A percentile compares a stretch with the other conserved stretches of the same genome.
phyloP scores from a whole-genome alignment of 2,113 vertebrate species.

The Ammodytes dubius region DNA sequence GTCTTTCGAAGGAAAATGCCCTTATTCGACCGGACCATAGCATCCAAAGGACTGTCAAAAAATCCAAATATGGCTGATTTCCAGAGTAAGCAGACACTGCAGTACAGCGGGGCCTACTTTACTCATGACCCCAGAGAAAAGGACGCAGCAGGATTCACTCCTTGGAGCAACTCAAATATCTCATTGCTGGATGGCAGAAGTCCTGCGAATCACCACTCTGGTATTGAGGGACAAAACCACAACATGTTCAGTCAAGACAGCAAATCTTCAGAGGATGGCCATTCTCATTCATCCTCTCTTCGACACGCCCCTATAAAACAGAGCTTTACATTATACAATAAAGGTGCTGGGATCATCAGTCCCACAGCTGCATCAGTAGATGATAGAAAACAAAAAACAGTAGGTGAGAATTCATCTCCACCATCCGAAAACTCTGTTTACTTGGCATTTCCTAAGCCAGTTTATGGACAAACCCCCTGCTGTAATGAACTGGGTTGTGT shows the following conservation, averaged over 20 bases:
- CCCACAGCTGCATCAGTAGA: conserved; percentile 63
- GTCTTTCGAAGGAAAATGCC: conserved; percentile 85
- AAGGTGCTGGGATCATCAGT: conserved; percentile 66
- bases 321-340: conserved; percentile 72
- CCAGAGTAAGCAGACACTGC: conserved; percentile 71
- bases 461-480: conserved; percentile 87
- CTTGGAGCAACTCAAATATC: conserved; percentile 79
- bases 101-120: conserved; percentile 87
- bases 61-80: conserved; percentile 68
- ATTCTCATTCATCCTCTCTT: conserved; percentile 63
- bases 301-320: conserved; percentile 72
- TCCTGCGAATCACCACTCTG: conserved; percentile 74
- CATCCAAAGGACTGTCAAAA: conserved; percentile 68
- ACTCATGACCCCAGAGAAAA: conserved; percentile 81
- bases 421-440: conserved; percentile 68
- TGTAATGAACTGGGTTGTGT: conserved; percentile 80
- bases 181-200: conserved; percentile 68
- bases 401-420: conserved; percentile 43
- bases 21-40: conserved; percentile 76
- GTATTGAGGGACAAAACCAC: conserved; percentile 72
- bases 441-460: conserved; percentile 88
- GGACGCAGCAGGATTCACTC: conserved; percentile 65
- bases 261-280: conserved; percentile 66
- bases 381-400: conserved; percentile 62
- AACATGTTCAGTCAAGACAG: conserved; percentile 79